Conservation (phyloP, 2,888 invertebrate genomes). For the Stenichneumon culpator region DNA sequence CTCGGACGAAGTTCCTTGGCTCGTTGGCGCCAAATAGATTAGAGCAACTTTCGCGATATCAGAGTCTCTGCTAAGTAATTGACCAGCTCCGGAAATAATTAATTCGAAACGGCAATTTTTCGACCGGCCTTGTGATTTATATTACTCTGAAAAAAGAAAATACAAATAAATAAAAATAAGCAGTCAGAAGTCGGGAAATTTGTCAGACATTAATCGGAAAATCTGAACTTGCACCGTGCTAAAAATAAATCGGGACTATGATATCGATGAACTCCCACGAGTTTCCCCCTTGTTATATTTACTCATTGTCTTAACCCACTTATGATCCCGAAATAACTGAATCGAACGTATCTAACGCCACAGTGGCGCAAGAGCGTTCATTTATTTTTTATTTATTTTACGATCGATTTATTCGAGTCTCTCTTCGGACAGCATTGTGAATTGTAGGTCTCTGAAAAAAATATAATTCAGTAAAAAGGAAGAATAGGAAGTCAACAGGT, state of each 20-base stretch:
- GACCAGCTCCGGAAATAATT: not conserved
- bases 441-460: too few species aligned
- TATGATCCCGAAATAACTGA: conserved; percentile 42
- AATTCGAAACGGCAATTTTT: not conserved
- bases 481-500: not conserved
- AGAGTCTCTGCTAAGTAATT: not conserved
- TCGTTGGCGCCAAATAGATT: conserved; percentile 11
- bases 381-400: not conserved
- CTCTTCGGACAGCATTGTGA: too few species aligned
- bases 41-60: not conserved
- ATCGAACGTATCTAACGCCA: too few species aligned
- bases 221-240: conserved; percentile 47
- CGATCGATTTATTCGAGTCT: not conserved
- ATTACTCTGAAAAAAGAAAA: not conserved
- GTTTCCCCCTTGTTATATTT: conserved; percentile 45
- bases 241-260: conserved; percentile 15
- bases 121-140: not conserved
- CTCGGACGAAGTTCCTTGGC: not conserved
- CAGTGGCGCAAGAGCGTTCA: not conserved
- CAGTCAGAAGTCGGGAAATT: not conserved
- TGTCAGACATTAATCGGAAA: not conserved
- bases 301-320: conserved; percentile 35
- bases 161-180: not conserved
- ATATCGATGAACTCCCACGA: conserved; percentile 25
- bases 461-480: not conserved